phyloP scores from a whole-genome alignment of 1,140 invertebrate genomes.

The Nephila pilipes region DNA sequence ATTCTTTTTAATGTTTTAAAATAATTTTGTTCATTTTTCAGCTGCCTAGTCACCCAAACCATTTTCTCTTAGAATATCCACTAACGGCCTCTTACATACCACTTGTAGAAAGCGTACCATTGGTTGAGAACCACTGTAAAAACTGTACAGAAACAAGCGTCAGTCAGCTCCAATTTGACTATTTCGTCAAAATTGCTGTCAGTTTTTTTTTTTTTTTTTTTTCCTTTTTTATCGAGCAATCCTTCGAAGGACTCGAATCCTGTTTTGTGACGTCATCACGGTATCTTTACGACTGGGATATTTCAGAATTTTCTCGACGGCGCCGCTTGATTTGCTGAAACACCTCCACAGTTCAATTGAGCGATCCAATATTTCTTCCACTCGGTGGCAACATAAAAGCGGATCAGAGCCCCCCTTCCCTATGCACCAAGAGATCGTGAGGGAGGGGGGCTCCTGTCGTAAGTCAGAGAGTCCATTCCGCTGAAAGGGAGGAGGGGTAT shows the following conservation, averaged over 20 bases:
- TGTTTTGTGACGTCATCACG: background rate
- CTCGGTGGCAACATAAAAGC: constrained; percentile 5
- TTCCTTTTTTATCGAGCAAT: too few relatives aligned
- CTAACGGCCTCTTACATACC: too few relatives aligned
- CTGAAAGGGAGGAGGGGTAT: constrained; percentile 5
- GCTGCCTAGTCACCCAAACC: too few relatives aligned
- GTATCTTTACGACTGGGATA: constrained; percentile 3
- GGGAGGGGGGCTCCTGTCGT: background rate
- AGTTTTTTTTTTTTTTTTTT: background rate
- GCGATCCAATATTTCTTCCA: constrained; percentile 21
- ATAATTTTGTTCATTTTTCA: too few relatives aligned
- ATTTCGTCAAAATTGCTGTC: too few relatives aligned
- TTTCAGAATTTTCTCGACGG: background rate
- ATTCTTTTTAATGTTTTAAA: too few relatives aligned
- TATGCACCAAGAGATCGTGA: background rate
- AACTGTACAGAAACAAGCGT: too few relatives aligned
- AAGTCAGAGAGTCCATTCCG: constrained; percentile 1
- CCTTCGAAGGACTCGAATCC: background rate
- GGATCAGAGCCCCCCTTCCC: background rate
- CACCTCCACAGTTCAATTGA: constrained; percentile 9
- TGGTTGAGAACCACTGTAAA: too few relatives aligned
- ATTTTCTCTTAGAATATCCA: too few relatives aligned
- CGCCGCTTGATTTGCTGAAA: background rate
- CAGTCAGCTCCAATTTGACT: too few relatives aligned
- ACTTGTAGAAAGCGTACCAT: too few relatives aligned